Base-by-base conservation (phyloP, 2,797 vertebrate genomes). In the Malurus splendens region DNA sequence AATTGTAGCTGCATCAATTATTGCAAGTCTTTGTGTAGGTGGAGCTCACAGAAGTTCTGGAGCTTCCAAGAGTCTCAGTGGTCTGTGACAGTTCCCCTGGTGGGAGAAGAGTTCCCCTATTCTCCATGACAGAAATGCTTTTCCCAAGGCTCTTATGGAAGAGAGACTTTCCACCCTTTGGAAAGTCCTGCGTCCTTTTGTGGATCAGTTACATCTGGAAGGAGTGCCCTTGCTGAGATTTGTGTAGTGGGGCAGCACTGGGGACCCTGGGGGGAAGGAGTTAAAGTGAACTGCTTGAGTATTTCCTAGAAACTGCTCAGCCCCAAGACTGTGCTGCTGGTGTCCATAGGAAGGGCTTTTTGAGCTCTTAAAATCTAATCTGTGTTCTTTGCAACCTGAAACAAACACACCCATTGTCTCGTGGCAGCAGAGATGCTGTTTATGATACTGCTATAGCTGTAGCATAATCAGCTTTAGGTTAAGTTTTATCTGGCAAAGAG, bases 201-300 rank as follows among this genome's bases (percentile, higher is more conserved):
- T 55, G 33, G 8, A 0, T 45, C 57, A 47, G 17, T 62, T 74
- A 5, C 0, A 1, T 1, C 41, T 64, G 0, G 1, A 57, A 48
- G 52, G 44, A 91, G n/a, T 65, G 27, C 30, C 32, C 45, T 41
- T 66, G 13, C 41, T 56, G 44, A 44, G 36, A 7, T n/a, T 14
- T 57, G 17, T 1, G 2, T 28, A 13, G 67, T 61, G 39, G 8
- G 22, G 7, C 54, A 38, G 33, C 8, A 4, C 28, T 51, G 7
- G 32, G 42, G 28, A 38, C 17, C 17, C 9, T 6, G 8, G 9
- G 36, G 22, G 7, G 15, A 38, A 50, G 67, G 33, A 57, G 12
- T 42, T 65, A 18, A 47, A 45, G 12, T 9, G 2, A 55, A 7
- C 41, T 55, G 23, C 30, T 51, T 30, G 11, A 5, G 15, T 75